Evolutionary conservation across 1,140 invertebrate genomes (phyloP).

Genomic region (Saxidomus purpurata): DNA sequence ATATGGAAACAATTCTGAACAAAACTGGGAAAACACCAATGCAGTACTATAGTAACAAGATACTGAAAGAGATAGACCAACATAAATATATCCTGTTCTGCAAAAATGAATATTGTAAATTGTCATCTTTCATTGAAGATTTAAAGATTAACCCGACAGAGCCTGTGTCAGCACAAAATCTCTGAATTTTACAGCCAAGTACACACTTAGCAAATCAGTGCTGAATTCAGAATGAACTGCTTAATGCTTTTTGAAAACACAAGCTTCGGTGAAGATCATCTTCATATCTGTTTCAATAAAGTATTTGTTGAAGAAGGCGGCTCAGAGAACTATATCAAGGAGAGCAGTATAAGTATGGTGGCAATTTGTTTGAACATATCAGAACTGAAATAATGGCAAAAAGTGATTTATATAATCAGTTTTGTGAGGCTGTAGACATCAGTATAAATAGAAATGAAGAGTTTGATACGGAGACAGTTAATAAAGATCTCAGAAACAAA

Average conservation of each 20-base stretch:
- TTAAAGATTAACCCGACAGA: conserved; percentile 4
- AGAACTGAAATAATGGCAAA: neutral
- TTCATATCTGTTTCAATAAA: conserved; percentile 9
- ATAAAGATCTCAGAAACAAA: neutral
- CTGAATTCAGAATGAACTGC: conserved; percentile 14
- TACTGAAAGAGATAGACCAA: no score
- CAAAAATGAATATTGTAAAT: no score
- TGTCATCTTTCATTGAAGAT: conserved; percentile 21
- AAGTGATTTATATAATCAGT: neutral
- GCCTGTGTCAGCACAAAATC: neutral
- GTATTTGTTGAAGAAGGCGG: conserved; percentile 5
- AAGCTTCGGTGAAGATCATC: neutral
- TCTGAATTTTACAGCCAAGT: no score
- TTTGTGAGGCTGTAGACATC: neutral
- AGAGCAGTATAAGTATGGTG: neutral
- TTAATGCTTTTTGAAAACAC: neutral
- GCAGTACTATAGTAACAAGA: no score
- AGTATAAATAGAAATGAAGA: neutral
- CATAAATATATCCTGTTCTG: no score
- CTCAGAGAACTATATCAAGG: neutral
- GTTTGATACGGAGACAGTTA: neutral
- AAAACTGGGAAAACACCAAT: no score
- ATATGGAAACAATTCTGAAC: no score
- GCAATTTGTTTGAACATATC: neutral
- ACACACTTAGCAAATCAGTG: neutral